phyloP scores from a whole-genome alignment of 30 jellyfish, hydroid and myxozoan species.

The Turritopsis rubra region DNA sequence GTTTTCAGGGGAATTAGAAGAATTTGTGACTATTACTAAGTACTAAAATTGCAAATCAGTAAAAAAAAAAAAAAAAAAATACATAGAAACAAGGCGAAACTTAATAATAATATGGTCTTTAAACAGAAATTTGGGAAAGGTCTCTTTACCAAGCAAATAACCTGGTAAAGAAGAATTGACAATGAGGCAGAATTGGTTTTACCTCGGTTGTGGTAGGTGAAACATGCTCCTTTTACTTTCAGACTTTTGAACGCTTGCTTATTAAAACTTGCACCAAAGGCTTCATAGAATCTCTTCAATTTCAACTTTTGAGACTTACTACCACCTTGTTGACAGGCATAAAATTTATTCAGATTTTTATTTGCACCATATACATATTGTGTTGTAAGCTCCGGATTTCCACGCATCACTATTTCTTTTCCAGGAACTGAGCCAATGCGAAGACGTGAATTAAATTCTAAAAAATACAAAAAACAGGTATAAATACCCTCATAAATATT shows the following conservation, averaged over 20 bases:
- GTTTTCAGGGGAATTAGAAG: too few relatives aligned
- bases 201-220: not conserved
- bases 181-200: too few relatives aligned
- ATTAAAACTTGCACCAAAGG: not conserved
- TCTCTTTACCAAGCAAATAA: too few relatives aligned
- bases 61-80: too few relatives aligned
- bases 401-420: not conserved
- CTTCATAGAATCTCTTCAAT: not conserved
- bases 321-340: not conserved
- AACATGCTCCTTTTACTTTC: not conserved
- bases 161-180: too few relatives aligned
- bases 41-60: too few relatives aligned
- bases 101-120: too few relatives aligned
- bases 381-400: not conserved
- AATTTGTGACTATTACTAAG: too few relatives aligned
- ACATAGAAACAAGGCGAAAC: too few relatives aligned
- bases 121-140: too few relatives aligned
- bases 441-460: constrained; percentile 12
- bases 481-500: too few relatives aligned
- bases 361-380: not conserved
- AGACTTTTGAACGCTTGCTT: not conserved
- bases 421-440: not conserved
- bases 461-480: not conserved
- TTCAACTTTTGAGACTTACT: not conserved
- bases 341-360: not conserved